Base-by-base conservation (phyloP, 37 sponge, comb jelly and placozoan species). In the Geodia barretti region DNA sequence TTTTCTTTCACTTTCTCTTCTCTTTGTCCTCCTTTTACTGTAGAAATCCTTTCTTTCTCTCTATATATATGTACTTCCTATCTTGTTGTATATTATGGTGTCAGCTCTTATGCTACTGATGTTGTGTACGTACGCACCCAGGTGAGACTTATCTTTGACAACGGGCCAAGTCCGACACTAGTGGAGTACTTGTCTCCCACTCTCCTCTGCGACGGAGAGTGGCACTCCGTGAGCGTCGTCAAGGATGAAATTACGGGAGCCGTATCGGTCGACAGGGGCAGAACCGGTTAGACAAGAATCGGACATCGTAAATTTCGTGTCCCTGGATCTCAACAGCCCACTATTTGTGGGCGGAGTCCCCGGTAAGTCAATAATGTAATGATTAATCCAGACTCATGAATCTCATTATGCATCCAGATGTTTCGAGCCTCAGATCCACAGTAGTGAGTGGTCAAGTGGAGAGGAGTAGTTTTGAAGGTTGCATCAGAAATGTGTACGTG, bases 321-420 rank as follows among this genome's bases (percentile, higher is more conserved):
- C 81, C 32, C 68, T 81, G 17, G 37, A 85, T 41, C 67, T 78
- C 25, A 70, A 43, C 21, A 63, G 76, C 32, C 82, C 91, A n/a
- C 61, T 91, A 3, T 91, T 78, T 47, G 47, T 86, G 42, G 91
- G 91, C 40, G 91, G 91, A 81, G 78, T 91, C n/a, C 77, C 86
- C 5, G 64, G 91, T 90, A 43, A 71, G 90, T 70, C 21, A 62
- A 3, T n/a, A n/a, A n/a, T n/a, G n/a, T n/a, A n/a, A n/a, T n/a
- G n/a, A n/a, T n/a, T n/a, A n/a, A n/a, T n/a, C n/a, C n/a, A n/a
- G n/a, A n/a, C 11, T 47, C 7, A 47, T 47, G 54, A 47, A 47
- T 47, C 7, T 47, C 54, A 47, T 47, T 47, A 47, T 47, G 14
- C 14, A n/a, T 47, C 54, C 54, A 47, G 54, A 7, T 47, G 54